Percentiles rank a stretch among this genome's conserved stretches.
Evolutionary conservation across 2,797 vertebrate genomes (phyloP).

Genomic region (Chiroxiphia lanceolata): DNA sequence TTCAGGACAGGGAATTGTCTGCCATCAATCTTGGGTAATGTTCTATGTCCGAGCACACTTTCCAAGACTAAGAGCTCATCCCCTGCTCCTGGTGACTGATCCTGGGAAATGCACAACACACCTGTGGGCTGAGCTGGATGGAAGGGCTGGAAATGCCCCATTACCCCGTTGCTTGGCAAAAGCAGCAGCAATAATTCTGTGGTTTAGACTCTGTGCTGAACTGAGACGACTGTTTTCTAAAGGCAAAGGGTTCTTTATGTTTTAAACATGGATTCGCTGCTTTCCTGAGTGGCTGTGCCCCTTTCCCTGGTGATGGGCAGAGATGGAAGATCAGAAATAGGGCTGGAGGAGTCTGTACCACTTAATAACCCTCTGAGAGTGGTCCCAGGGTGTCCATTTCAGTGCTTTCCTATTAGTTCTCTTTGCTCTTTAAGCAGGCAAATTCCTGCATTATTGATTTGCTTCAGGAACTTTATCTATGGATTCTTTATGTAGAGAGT

Average conservation of each 20-base stretch:
- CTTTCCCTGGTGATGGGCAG: neutral
- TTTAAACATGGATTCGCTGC: accelerated
- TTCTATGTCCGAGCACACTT: neutral
- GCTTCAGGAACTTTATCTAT: neutral
- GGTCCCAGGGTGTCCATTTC: neutral
- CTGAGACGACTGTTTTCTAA: neutral
- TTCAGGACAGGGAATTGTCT: conserved; percentile 37
- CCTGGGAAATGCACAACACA: neutral
- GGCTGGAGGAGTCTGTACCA: neutral
- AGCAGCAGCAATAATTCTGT: neutral
- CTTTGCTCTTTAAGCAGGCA: neutral
- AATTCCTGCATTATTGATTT: conserved; percentile 28
- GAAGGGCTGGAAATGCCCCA: neutral
- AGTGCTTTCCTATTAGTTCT: neutral
- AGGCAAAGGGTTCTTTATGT: neutral
- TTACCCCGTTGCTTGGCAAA: neutral
- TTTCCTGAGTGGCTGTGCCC: neutral
- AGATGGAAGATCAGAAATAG: neutral
- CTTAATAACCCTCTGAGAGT: neutral
- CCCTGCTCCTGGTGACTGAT: neutral
- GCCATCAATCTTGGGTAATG: conserved; percentile 41
- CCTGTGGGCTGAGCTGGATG: neutral
- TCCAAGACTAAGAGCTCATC: neutral
- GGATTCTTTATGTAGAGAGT: neutral
- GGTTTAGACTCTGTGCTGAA: neutral